phyloP scores from a whole-genome alignment of 2,888 invertebrate species.

The Nomada lathburiana region DNA sequence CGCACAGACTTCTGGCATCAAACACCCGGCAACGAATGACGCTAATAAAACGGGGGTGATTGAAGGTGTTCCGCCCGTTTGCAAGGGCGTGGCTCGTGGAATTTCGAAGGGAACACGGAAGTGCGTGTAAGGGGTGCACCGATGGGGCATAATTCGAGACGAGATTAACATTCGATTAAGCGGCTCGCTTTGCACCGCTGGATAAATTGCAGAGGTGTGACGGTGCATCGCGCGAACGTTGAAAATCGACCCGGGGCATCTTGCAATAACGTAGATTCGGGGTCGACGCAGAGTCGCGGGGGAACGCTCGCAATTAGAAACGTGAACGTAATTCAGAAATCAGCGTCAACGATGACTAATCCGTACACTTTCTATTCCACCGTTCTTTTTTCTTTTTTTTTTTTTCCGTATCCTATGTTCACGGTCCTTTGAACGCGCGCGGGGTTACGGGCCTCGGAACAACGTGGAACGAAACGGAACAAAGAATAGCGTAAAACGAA shows the following conservation, averaged over 20 bases:
- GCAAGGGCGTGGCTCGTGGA: not conserved
- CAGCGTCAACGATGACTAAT: slow-evolving; percentile 68
- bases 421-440: slow-evolving; percentile 5
- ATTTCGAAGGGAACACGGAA: not conserved
- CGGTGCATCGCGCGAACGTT: not conserved
- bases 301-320: not conserved
- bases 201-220: too few relatives aligned
- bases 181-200: too few relatives aligned
- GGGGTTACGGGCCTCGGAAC: not conserved
- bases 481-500: not conserved
- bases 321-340: slow-evolving; percentile 44
- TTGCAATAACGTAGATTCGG: not conserved
- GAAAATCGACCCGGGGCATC: not conserved
- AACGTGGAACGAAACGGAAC: not conserved
- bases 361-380: slow-evolving; percentile 67
- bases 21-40: not conserved
- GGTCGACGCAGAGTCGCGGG: not conserved
- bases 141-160: not conserved
- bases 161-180: not conserved
- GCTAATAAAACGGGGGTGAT: slow-evolving; percentile 28
- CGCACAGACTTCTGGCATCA: not conserved
- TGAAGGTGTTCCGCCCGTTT: slow-evolving; percentile 1
- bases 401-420: slow-evolving; percentile 9
- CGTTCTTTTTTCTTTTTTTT: slow-evolving; percentile 51
- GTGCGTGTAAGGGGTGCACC: not conserved